Evolutionary conservation across 2,888 invertebrate genomes (phyloP), one percentile per base, ranked within the genome.

Genomic region (Pasiphila rectangulata): DNA sequence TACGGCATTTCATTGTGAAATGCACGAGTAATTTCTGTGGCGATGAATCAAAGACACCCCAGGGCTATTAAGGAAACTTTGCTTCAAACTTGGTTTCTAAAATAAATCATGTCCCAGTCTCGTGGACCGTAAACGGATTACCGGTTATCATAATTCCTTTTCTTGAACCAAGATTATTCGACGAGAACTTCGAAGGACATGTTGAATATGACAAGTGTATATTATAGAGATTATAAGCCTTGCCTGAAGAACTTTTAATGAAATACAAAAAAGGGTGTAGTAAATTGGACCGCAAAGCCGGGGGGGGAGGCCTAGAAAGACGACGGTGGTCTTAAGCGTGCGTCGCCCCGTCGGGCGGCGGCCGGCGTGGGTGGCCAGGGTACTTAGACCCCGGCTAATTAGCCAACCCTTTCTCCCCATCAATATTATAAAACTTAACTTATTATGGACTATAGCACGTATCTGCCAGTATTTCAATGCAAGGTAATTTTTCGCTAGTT

Each of bases 231-330:
- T 68, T 59, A 61, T 71, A 69, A 73, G 69, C 67, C 59, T 6
- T 21, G 21, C 49, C 66, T 69, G 60, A 60, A 24, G 51, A 75
- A 77, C 62, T 77, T 75, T 67, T 72, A 74, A 73, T 74, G 63
- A 74, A 77, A 72, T 66, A 67, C 65, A 72, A 69, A 63, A 67
- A 63, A 61, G 61, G 61, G 57, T 63, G 64, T 65, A 65, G 59
- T 67, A 69, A 71, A 70, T 67, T 69, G 63, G 60, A 56, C 61
- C 64, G 62, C 61, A 64, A 59, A 56, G 57, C 65, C 63, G 44
- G 54, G 45, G 59, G 44, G 54, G 45, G 59, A 61, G 57, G 54
- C 50, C 48, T 50, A 54, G 56, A 47, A 58, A 46, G 47, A 50
- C 54, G 56, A 7, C 13, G 15, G 21, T 19, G 25, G 12, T 53